These are phyloP conservation scores for Hormiphora californensis DNA, from an alignment of 37 sponge, comb jelly and placozoan species.

Conservation along the genomic window DNA sequence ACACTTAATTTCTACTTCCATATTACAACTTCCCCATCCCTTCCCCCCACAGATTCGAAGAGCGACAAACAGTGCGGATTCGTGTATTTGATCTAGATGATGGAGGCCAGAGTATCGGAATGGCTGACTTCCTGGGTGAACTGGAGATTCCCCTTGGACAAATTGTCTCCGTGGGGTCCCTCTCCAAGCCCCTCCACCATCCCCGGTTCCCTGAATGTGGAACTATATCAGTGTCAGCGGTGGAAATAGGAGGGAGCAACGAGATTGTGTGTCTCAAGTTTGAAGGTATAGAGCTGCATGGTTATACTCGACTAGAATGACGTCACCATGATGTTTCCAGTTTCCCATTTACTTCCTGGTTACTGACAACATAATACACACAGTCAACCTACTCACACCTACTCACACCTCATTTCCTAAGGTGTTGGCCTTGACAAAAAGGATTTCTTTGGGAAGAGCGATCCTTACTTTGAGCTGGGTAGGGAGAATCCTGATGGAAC, in stretches of 20 bases:
- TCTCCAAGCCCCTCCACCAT: not conserved
- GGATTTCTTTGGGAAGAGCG: slow-evolving; percentile 56
- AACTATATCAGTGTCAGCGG: not conserved
- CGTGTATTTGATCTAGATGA: slow-evolving; percentile 27
- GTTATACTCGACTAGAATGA: no score
- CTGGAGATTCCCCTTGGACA: slow-evolving; percentile 7
- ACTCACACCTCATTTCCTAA: not conserved
- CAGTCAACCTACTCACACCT: not conserved
- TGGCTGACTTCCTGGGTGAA: slow-evolving; percentile 34
- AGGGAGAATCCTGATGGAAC: slow-evolving; percentile 66
- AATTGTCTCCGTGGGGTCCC: not conserved
- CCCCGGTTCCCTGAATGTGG: slow-evolving; percentile 1
- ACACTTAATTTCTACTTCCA: no score
- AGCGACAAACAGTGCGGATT: slow-evolving; percentile 6
- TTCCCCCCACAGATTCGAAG: slow-evolving; percentile 34
- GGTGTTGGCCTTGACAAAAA: slow-evolving; percentile 73
- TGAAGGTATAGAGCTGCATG: not conserved
- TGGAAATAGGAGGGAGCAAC: not conserved
- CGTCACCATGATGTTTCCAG: no score
- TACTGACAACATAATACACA: no score
- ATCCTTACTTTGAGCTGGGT: slow-evolving; percentile 26
- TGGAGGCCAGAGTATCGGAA: slow-evolving; percentile 6
- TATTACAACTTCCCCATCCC: no score
- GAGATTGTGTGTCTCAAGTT: slow-evolving; percentile 28
- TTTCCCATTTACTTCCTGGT: no score